Evolutionary conservation across 2,888 invertebrate genomes (phyloP).

Genomic region (Drosophila formosana): DNA sequence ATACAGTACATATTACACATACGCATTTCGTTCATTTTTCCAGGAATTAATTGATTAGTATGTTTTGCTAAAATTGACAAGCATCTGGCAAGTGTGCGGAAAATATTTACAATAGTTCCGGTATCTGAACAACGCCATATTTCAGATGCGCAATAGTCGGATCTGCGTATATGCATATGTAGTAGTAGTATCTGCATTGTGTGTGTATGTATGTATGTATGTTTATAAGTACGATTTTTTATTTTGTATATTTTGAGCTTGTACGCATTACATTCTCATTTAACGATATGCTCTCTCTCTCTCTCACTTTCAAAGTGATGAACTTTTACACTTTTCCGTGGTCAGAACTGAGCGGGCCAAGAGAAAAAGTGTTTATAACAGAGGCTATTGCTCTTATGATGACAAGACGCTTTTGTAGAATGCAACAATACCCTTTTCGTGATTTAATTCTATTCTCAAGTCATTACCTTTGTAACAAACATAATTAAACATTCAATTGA

Average conservation of each 20-base stretch:
- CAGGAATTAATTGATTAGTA: background rate
- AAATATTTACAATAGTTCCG: constrained; percentile 53
- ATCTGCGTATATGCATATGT: constrained; percentile 24
- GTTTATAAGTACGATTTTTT: background rate
- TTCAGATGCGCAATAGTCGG: constrained; percentile 51
- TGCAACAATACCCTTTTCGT: constrained; percentile 50
- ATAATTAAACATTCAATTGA: background rate
- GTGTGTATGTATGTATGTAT: constrained; percentile 6
- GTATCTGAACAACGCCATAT: constrained; percentile 41
- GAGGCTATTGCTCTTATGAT: constrained; percentile 75
- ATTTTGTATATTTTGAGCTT: constrained; percentile 28
- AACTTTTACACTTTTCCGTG: constrained; percentile 74
- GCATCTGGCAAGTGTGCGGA: constrained; percentile 52
- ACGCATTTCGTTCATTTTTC: background rate
- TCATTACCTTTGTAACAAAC: background rate
- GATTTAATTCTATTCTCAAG: background rate
- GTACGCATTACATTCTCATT: constrained; percentile 41
- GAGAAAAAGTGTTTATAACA: constrained; percentile 72
- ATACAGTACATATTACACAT: background rate
- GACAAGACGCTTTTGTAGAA: constrained; percentile 67
- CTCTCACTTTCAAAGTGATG: constrained; percentile 37
- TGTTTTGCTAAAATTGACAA: background rate
- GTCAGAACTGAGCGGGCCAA: constrained; percentile 43
- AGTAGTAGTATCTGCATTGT: constrained; percentile 2
- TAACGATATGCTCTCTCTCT: constrained; percentile 10